Percentiles rank a stretch among this genome's conserved stretches.
Evolutionary conservation across 2,113 vertebrate genomes (phyloP).

Genomic region (Zootoca vivipara): DNA sequence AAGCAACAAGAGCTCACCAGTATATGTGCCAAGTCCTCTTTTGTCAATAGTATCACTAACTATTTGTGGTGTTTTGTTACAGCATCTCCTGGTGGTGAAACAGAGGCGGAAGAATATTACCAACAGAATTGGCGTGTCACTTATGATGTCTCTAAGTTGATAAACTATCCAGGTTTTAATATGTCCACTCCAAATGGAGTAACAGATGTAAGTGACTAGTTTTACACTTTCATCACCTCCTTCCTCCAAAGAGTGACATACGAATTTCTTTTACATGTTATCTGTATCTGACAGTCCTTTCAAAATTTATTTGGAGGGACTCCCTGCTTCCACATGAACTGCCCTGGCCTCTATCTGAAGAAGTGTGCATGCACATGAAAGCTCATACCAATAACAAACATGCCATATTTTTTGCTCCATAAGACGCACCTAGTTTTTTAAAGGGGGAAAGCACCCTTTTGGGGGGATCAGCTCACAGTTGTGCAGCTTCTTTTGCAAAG

Average conservation of each 20-base stretch:
- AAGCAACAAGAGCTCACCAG: too few species aligned
- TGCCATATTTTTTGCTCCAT: too few species aligned
- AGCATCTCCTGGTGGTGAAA: slow-evolving; percentile 75
- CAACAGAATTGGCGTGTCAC: slow-evolving; percentile 72
- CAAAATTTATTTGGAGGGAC: not conserved
- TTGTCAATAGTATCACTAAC: not conserved
- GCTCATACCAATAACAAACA: too few species aligned
- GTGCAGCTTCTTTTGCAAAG: too few species aligned
- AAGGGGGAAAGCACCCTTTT: too few species aligned
- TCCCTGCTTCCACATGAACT: not conserved
- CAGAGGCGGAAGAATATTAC: slow-evolving; percentile 63
- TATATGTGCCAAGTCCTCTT: not conserved
- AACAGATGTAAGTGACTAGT: slow-evolving; percentile 85
- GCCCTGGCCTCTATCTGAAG: too few species aligned
- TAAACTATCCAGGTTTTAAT: slow-evolving; percentile 97
- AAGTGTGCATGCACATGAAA: too few species aligned
- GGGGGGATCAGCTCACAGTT: too few species aligned
- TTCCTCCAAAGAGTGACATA: not conserved
- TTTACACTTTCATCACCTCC: not conserved
- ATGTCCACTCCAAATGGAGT: slow-evolving; percentile 81
- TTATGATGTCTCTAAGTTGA: slow-evolving; percentile 91
- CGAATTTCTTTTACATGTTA: not conserved
- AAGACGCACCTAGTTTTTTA: too few species aligned
- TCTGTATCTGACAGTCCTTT: not conserved
- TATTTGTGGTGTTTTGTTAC: not conserved